Evolutionary conservation across 2,888 invertebrate genomes (phyloP).

Genomic region (Caenorhabditis afra): DNA sequence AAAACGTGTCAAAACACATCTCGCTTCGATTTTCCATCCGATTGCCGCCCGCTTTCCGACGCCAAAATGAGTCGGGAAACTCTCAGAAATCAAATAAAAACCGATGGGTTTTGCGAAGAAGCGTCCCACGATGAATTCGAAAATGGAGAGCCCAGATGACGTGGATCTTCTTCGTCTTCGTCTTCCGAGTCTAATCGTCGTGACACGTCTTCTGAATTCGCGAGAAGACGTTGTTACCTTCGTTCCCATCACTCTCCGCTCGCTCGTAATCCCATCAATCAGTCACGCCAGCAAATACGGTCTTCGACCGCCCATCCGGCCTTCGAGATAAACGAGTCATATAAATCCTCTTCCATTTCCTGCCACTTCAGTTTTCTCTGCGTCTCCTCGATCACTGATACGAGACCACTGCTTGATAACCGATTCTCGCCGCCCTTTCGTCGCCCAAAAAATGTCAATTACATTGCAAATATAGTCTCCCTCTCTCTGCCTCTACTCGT

Average conservation of each 20-base stretch:
- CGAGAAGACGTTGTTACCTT: not conserved
- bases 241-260: not conserved
- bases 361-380: slow-evolving; percentile 14
- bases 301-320: slow-evolving; percentile 14
- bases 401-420: slow-evolving; percentile 13
- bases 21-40: too few species aligned
- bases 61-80: too few species aligned
- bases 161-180: too few species aligned
- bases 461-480: slow-evolving; percentile 48
- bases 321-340: slow-evolving; percentile 31
- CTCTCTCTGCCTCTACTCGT: slow-evolving; percentile 10
- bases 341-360: slow-evolving; percentile 31
- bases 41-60: too few species aligned
- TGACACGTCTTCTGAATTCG: not conserved
- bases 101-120: too few species aligned
- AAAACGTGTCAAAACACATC: too few species aligned
- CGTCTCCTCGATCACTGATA: slow-evolving; percentile 6
- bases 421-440: not conserved
- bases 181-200: too few species aligned
- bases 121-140: too few species aligned
- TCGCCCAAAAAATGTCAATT: slow-evolving; percentile 54
- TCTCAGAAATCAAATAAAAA: too few species aligned
- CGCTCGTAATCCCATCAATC: slow-evolving; percentile 41
- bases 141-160: too few species aligned
- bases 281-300: slow-evolving; percentile 42